Evolutionary conservation across 2,888 invertebrate species (phyloP), one percentile per base, ranked within the genome.

Genomic region (Dicyrtoma fusca): DNA sequence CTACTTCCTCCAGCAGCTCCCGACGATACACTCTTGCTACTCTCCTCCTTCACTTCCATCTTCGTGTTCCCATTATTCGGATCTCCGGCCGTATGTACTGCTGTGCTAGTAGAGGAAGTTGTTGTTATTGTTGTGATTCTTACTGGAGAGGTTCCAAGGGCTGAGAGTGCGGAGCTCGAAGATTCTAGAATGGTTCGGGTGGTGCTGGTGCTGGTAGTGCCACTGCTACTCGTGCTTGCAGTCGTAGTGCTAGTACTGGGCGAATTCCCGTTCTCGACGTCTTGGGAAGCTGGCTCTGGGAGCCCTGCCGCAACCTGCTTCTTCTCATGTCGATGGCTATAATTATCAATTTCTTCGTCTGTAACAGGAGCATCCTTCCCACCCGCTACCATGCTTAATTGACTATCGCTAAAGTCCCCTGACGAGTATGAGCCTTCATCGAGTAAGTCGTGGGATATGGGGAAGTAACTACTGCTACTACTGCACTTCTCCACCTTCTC

Each of bases 401-500:
- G 77, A 61, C 74, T 74, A 26, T 71, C 71, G 49, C 73, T 75
- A 53, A 78, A 78, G 34, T 78, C 78, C 57, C 75, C 77, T 23
- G 76, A 77, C 19, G 75, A 74, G 64, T 75, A 75, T 5, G 74
- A 69, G 64, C 75, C 76, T 23, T 77, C 76, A 21, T 75, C 75
- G 6, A 64, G 47, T 10, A 72, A 14, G 21, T 77, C 74, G 42
- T 74, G 72, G 25, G 69, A 49, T 64, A 44, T 51, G 13, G 61
- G 11, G 19, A 61, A 17, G 19, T 61, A 44, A 4, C 61, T 26
- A 5, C 19, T 13, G 6, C 51, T 51, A 21, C 51, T 51, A 10
- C 51, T 23, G 1, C 55, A 19, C 51, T 42, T 17, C 25, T 34
- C 34, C 3, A 34, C 34, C 23, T 55, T 55, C 14, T 51, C 51